Conservation (phyloP, 2,888 invertebrate genomes). For the Pyrrhia umbra region DNA sequence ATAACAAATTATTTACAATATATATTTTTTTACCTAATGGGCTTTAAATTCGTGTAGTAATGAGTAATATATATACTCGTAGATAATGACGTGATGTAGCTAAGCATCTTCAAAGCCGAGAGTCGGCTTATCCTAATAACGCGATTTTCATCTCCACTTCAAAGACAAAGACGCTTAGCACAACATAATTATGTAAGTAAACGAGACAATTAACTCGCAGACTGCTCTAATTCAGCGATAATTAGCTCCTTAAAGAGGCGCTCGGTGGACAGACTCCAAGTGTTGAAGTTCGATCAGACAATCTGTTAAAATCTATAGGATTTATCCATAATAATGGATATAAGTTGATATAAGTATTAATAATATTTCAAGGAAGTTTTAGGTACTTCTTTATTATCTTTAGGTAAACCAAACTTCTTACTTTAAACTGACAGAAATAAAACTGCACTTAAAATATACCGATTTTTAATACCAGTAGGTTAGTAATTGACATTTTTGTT, state of each 20-base stretch:
- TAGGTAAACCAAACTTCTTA: too few species aligned
- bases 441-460: too few species aligned
- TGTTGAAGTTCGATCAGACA: background rate
- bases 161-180: constrained; percentile 38
- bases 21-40: background rate
- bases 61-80: constrained; percentile 21
- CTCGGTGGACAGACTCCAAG: background rate
- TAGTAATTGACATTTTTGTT: too few species aligned
- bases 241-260: constrained; percentile 35
- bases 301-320: background rate
- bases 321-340: background rate
- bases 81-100: constrained; percentile 15
- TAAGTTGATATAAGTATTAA: background rate
- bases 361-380: too few species aligned
- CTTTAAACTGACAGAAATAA: too few species aligned
- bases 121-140: constrained; percentile 30
- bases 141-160: constrained; percentile 41
- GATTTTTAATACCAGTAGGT: too few species aligned
- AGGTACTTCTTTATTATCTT: too few species aligned
- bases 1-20: too few species aligned
- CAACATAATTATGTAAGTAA: constrained; percentile 45
- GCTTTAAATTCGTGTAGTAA: background rate
- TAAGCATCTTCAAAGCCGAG: constrained; percentile 27
- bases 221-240: constrained; percentile 37
- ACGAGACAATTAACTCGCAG: constrained; percentile 50